phyloP scores from a whole-genome alignment of 1,140 invertebrate species.

The Drosophila funebris region DNA sequence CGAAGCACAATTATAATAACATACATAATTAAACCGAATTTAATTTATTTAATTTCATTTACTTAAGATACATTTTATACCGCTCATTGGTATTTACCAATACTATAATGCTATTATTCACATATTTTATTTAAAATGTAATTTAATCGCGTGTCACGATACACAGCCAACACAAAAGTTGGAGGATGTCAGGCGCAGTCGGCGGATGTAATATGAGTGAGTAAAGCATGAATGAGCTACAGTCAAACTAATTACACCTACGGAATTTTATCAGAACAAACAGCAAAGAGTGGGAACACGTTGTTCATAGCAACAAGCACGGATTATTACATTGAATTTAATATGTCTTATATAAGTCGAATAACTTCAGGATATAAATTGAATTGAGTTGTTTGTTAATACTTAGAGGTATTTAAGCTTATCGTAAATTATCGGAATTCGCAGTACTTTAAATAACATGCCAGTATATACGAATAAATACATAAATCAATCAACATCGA shows the following conservation, averaged over 20 bases:
- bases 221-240: slow-evolving; percentile 4
- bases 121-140: background rate
- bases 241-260: slow-evolving; percentile 25
- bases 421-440: background rate
- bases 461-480: background rate
- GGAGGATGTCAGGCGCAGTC: slow-evolving; percentile 13
- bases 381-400: background rate
- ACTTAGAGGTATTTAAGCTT: background rate
- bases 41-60: too few species aligned
- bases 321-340: background rate
- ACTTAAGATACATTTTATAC: too few species aligned
- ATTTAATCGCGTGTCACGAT: background rate
- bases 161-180: background rate
- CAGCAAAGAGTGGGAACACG: background rate
- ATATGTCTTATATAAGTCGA: background rate
- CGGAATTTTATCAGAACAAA: background rate
- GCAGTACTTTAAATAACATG: background rate
- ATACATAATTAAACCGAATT: too few species aligned
- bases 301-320: background rate
- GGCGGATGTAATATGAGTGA: slow-evolving; percentile 12
- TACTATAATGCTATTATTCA: too few species aligned
- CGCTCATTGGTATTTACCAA: too few species aligned
- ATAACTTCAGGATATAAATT: background rate
- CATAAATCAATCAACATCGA: slow-evolving; percentile 31
- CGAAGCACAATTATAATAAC: too few species aligned